phyloP scores from a whole-genome alignment of 1,140 invertebrate species.

The Bombyx mandarina region DNA sequence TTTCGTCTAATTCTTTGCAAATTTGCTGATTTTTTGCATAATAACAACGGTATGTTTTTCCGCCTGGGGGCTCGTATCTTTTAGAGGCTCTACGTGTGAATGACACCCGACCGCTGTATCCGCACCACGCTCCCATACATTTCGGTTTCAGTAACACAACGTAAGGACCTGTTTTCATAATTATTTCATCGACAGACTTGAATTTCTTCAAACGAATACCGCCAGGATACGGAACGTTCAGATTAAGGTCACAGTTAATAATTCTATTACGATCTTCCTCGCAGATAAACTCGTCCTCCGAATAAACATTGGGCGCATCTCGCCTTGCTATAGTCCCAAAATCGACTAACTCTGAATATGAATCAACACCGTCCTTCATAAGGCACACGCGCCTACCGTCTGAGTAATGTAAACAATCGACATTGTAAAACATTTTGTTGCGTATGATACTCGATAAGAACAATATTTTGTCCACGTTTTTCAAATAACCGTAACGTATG shows the following conservation, averaged over 20 bases:
- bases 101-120: conserved; percentile 27
- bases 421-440: conserved; percentile 41
- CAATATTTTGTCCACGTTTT: conserved; percentile 47
- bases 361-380: conserved; percentile 33
- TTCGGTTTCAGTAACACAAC: conserved; percentile 27
- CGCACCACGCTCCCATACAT: conserved; percentile 42
- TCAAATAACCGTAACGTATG: conserved; percentile 38
- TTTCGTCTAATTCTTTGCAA: conserved; percentile 36
- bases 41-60: conserved; percentile 44
- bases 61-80: conserved; percentile 38
- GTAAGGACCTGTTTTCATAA: conserved; percentile 31
- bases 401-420: conserved; percentile 48
- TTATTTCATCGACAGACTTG: conserved; percentile 23
- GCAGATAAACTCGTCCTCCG: conserved; percentile 55
- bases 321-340: conserved; percentile 38
- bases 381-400: conserved; percentile 45
- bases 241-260: conserved; percentile 43
- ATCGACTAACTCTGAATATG: conserved; percentile 37
- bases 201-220: conserved; percentile 27
- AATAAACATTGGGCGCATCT: conserved; percentile 32
- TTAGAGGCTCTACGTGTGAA: conserved; percentile 16
- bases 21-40: conserved; percentile 50
- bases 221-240: conserved; percentile 28
- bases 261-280: conserved; percentile 28
- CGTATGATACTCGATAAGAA: conserved; percentile 40